Evolutionary conservation across 2,113 vertebrate genomes (phyloP), one percentile per base, ranked within the genome.

Genomic region (Paraplagusia blochii): DNA sequence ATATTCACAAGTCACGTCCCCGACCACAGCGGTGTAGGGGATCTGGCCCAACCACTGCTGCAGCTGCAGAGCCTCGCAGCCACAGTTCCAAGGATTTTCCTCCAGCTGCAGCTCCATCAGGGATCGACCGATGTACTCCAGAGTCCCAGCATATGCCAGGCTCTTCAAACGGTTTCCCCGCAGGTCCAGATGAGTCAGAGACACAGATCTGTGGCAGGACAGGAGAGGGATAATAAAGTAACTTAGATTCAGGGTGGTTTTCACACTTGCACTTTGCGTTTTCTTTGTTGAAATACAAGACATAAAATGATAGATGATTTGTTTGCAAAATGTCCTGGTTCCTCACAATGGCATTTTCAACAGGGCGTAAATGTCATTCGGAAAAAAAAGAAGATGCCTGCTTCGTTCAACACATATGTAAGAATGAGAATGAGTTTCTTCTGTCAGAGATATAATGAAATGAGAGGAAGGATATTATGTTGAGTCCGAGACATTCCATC

Each of bases 61-160:
- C 5, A 99, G 84, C 73, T 95, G 95, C 63, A 98, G 91, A 0
- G 96, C 94, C 71, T 99, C 95, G 9, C 97, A 99, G 1, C 93
- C 95, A 49, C 97, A 99, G 85, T 95, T 98, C 97, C 97, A 99
- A 0, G 95, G 95, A 82, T 99, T 99, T 86, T 99, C 97, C 85
- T 98, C 96, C 72, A 99, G 87, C 89, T 99, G 97, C 47, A 99
- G 92, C 87, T 99, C 97, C 95, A 98, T 98, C 50, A 99, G 90
- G 70, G 92, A 96, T 69, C 94, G 92, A 35, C 95, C 96, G 44
- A 99, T 92, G 7, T 99, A 96, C 84, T 99, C 95, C 76, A 99
- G 85, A 75, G 95, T 96, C 50, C 97, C 97, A 9, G 91, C 90
- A 70, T 98, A 98, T 29, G 93, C 91, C 70, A 99, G 88, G 70